Base-by-base conservation (phyloP, 2,113 vertebrate species). In the Engraulis encrasicolus region DNA sequence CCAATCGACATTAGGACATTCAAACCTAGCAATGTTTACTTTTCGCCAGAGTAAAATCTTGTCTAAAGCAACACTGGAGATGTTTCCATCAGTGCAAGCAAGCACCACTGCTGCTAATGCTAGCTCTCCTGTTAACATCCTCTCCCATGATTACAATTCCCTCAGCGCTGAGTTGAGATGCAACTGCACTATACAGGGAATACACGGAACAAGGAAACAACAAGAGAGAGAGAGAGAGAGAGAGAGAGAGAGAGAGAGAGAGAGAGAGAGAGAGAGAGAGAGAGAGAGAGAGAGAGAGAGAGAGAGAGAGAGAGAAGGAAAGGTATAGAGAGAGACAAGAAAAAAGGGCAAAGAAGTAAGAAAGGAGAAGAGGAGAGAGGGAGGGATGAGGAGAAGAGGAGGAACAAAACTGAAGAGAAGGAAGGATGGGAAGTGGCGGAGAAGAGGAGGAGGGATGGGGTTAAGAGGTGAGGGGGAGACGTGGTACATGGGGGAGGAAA, bases 191-290 rank as follows among this genome's bases (percentile, higher is more conserved):
- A 45, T 45, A 9, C 40, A 3, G 9, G 40, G 9, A 9, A 3
- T 5, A 45, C 40, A 45, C 40, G 3, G 40, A 45, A 9, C 1
- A 20, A 38, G 19, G 45, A 14, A 45, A 20, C 1, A 4, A 49
- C 23, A 1, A 82, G 36, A 48, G 82, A 83, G n/a, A 50, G 34
- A 18, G 50, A 71, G 50, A 83, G 17, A 77, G 17, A 52, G 40
- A 45, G n/a, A 79, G 49, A 48, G 20, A 58, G 71, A 58, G 82
- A 48, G 11, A 78, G 48, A 50, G 15, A 52, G 19, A n/a, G 6
- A 17, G 36, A 38, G 52, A 66, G 52, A 45, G 15, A n/a, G 36
- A 66, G 37, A 81, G 20, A 78, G 14, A 38, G 9, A 81, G 23
- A 1, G 23, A 2, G n/a, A 31, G 61, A 9, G 23, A 34, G 18